Conservation (phyloP, 2,113 vertebrate species). For the Gymnocephalus cernua region DNA sequence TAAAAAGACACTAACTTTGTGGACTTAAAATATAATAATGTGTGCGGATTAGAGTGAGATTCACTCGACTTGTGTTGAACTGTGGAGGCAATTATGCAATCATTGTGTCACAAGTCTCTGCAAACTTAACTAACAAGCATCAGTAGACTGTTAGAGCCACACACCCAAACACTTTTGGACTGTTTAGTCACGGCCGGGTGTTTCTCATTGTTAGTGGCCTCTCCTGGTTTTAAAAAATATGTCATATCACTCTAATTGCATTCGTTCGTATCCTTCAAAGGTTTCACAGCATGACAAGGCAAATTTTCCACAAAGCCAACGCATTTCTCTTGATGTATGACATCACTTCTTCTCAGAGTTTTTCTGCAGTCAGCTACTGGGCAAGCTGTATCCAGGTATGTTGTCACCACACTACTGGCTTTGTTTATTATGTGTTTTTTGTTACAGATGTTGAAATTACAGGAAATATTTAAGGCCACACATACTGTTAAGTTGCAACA, state of each 20-base stretch:
- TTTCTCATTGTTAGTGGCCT: not conserved
- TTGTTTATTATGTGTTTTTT: not conserved
- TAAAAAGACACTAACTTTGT: not conserved
- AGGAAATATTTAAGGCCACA: not conserved
- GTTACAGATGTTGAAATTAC: not conserved
- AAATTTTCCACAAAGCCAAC: conserved; percentile 91
- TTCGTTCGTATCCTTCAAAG: conserved; percentile 70
- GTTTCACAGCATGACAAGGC: conserved; percentile 92
- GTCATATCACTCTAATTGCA: not conserved
- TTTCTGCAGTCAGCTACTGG: conserved; percentile 89
- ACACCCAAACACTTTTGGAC: not conserved
- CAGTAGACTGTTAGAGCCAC: not conserved
- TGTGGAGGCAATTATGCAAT: not conserved
- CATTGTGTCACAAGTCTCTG: not conserved
- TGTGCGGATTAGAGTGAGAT: not conserved
- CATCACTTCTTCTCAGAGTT: conserved; percentile 87
- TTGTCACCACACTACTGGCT: not conserved
- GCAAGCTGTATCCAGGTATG: conserved; percentile 89
- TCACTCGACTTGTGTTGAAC: not conserved
- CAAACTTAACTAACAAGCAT: conserved; percentile 14
- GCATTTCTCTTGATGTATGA: conserved; percentile 96
- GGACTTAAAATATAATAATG: not conserved
- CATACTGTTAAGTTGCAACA: not conserved
- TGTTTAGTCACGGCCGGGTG: not conserved
- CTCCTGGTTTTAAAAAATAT: not conserved